Base-by-base conservation (phyloP, 2,888 invertebrate genomes). In the Spisula solida region DNA sequence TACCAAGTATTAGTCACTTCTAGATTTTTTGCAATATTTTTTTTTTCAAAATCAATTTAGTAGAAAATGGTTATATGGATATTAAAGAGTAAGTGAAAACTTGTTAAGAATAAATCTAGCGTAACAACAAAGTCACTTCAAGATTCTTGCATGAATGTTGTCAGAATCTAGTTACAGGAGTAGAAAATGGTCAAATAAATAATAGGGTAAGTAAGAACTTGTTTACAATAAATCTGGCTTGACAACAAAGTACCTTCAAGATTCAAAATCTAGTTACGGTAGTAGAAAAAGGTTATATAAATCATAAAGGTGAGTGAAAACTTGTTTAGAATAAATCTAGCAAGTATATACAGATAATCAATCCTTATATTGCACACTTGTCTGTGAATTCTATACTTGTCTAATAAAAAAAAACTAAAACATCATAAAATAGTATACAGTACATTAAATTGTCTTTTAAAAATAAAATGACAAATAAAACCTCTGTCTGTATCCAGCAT, bases 281-380 rank as follows among this genome's bases (percentile, higher is more conserved):
- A 56, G 18, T 4, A 56, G 56, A 56, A 56, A 18, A 16, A 20
- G 56, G 56, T 0, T 10, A 20, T 20, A 56, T 56, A 56, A 56
- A 56, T 56, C 20, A 56, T 16, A 51, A 5, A 51, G 16, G 51
- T 51, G 16, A 51, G 14, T 51, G 51, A 16, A 51, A 51, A 51
- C 51, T 51, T 16, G 12, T 51, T 51, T 51, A 51, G 51, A 51
- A 51, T 51, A 51, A 51, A 12, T 51, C 51, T 51, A 51, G 14
- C 51, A 51, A n/a, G 25, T 66, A 66, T 66, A 12, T 66, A 66
- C n/a, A 66, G 25, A 66, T 66, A 25, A 66, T 66, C 60, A 25
- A 66, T 25, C 25, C 25, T 66, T 34, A 31, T 75, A 75, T 75
- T 75, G 75, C 75, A 75, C 75, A 75, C 75, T 75, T 75, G 75